Evolutionary conservation across 2,797 vertebrate genomes (phyloP).

Genomic region (Chromobotia macracanthus): DNA sequence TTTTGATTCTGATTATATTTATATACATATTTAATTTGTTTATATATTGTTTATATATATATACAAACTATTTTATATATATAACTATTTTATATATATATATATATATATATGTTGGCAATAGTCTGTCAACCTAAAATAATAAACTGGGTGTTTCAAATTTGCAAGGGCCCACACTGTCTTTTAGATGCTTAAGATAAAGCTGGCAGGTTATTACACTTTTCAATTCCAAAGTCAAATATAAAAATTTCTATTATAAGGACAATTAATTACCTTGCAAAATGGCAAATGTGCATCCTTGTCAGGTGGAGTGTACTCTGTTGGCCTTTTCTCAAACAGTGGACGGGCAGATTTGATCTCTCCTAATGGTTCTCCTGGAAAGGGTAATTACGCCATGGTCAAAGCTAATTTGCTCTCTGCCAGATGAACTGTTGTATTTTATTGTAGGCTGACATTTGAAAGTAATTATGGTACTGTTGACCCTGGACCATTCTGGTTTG

Average conservation of each 20-base stretch:
- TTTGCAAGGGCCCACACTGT: slow-evolving; percentile 66
- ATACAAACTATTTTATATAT: too few relatives aligned
- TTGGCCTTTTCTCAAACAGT: slow-evolving; percentile 99
- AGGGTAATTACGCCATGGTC: slow-evolving; percentile 99
- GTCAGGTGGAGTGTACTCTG: slow-evolving; percentile 99
- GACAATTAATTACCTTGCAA: slow-evolving; percentile 99
- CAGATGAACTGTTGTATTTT: slow-evolving; percentile 99
- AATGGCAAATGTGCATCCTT: slow-evolving; percentile 99
- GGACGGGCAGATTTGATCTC: slow-evolving; percentile 99
- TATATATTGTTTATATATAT: too few relatives aligned
- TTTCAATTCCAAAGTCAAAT: slow-evolving; percentile 99
- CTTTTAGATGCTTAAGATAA: slow-evolving; percentile 89
- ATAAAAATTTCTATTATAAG: slow-evolving; percentile 99
- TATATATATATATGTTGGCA: neutral
- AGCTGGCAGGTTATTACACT: slow-evolving; percentile 98
- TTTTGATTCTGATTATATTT: neutral
- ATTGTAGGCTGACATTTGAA: slow-evolving; percentile 99
- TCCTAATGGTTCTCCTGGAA: slow-evolving; percentile 99
- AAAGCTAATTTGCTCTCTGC: slow-evolving; percentile 99
- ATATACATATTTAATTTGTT: too few relatives aligned
- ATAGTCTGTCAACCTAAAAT: slow-evolving; percentile 12
- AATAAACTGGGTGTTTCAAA: slow-evolving; percentile 57
- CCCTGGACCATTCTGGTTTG: slow-evolving; percentile 99
- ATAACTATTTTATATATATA: too few relatives aligned
- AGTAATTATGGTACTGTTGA: slow-evolving; percentile 99